A percentile compares a stretch with the other conserved stretches of the same genome.
Evolutionary conservation across 2,113 vertebrate species (phyloP).

Genomic region (Anser brachyrhynchus): DNA sequence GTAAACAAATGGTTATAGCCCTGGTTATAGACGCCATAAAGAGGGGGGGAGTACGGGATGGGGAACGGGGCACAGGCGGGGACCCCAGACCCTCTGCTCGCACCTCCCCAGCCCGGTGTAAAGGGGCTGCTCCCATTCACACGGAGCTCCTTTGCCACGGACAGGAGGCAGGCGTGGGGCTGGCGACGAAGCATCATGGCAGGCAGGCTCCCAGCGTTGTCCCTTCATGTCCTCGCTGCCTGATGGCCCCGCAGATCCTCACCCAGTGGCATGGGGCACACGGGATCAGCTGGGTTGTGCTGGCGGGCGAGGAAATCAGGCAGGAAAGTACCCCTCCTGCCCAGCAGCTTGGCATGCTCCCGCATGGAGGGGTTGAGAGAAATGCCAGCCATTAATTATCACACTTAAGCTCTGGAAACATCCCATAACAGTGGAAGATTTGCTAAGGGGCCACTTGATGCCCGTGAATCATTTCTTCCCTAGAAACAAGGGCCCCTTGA

Average conservation of each 20-base stretch:
- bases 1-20: not conserved
- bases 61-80: not conserved
- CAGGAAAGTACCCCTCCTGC: not conserved
- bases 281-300: not conserved
- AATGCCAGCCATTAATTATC: constrained; percentile 20
- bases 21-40: not conserved
- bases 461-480: constrained; percentile 64
- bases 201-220: constrained; percentile 75
- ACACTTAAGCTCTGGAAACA: constrained; percentile 24
- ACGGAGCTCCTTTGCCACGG: not conserved
- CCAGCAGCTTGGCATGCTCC: not conserved
- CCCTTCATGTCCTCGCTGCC: constrained; percentile 45
- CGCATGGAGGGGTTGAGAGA: not conserved
- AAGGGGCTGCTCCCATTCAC: constrained; percentile 11
- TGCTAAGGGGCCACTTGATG: constrained; percentile 24
- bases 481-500: constrained; percentile 66
- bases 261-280: not conserved
- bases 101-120: not conserved
- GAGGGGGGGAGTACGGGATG: not conserved
- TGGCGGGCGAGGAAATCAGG: not conserved
- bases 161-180: not conserved
- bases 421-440: constrained; percentile 49
- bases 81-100: not conserved
- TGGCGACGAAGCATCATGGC: constrained; percentile 28
- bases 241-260: not conserved